A percentile compares a stretch with the other conserved stretches of the same genome.
phyloP scores from a whole-genome alignment of 2,113 vertebrate genomes.

The Myodes glareolus region DNA sequence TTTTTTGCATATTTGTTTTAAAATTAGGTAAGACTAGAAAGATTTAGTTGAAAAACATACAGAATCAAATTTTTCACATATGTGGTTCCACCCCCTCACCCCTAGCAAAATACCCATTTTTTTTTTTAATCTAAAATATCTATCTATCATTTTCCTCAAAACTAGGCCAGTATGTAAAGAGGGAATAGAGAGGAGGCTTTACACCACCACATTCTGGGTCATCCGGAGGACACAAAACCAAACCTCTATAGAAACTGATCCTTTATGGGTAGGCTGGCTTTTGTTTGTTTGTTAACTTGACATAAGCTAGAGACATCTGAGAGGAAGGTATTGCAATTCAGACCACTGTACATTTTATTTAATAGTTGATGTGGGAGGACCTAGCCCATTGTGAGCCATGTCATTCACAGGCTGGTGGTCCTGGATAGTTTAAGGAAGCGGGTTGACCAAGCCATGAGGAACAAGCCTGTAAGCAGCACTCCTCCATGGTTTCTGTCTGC shows the following conservation, averaged over 20 bases:
- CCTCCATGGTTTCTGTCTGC: background rate
- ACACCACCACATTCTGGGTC: background rate
- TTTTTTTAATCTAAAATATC: background rate
- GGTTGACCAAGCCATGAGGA: background rate
- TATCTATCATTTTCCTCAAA: constrained; percentile 18
- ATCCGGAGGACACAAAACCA: background rate
- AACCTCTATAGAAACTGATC: background rate
- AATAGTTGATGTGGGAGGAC: background rate
- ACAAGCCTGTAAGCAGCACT: background rate
- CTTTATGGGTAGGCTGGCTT: background rate
- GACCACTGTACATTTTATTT: background rate
- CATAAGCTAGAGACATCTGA: background rate
- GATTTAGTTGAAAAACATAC: background rate
- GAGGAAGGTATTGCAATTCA: background rate
- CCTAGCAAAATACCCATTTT: background rate
- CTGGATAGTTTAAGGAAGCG: background rate
- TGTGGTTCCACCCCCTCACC: background rate
- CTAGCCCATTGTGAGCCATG: background rate
- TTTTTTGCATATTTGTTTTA: background rate
- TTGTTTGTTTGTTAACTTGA: background rate
- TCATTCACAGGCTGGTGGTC: background rate
- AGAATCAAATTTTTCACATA: constrained; percentile 19
- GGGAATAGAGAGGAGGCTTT: rapidly evolving
- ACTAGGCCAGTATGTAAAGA: background rate
- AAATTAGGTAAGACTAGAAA: background rate